Base-by-base conservation (phyloP, 2,888 invertebrate species). In the Drosophila merina region DNA sequence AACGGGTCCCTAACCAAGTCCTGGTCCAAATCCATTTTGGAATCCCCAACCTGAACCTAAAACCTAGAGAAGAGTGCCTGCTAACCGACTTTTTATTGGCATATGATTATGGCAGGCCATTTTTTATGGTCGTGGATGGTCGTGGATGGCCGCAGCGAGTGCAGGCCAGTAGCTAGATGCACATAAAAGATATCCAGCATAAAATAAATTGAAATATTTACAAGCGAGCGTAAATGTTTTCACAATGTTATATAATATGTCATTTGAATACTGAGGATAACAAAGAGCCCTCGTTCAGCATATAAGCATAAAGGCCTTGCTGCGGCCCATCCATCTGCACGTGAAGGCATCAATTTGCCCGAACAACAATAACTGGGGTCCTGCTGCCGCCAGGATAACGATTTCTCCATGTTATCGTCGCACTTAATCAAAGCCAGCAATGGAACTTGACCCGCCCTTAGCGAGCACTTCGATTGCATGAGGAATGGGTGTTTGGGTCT, bases 161-260 rank as follows among this genome's bases (percentile, higher is more conserved):
- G 85, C 86, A 80, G 74, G 67, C 55, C 47, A 42, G 25, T 50
- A 60, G 52, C 44, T 57, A 66, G 79, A 57, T 79, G 77, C 86
- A 83, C 86, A 83, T 86, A 83, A 86, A 86, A 75, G 72, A 77
- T 72, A 72, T 48, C 45, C 63, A 62, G 73, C 79, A 84, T 86
- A 78, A 86, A 83, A 82, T 86, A 84, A 86, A 83, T 83, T 83
- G 86, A 86, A 83, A 86, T 82, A 82, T 86, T 86, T 86, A 82
- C 86, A 86, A 84, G 84, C 81, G 48, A 68, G 69, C 76, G 81
- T 76, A 84, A 86, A 84, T 82, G 81, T 77, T 80, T 77, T 73
- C 78, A 82, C 84, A 82, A 70, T 74, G 70, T 79, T 81, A 70
- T 78, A 76, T 71, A 67, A 54, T 64, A 64, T 73, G 73, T 80